Conservation (phyloP, 2,113 vertebrate genomes). For the Ceuthmochares aereus region DNA sequence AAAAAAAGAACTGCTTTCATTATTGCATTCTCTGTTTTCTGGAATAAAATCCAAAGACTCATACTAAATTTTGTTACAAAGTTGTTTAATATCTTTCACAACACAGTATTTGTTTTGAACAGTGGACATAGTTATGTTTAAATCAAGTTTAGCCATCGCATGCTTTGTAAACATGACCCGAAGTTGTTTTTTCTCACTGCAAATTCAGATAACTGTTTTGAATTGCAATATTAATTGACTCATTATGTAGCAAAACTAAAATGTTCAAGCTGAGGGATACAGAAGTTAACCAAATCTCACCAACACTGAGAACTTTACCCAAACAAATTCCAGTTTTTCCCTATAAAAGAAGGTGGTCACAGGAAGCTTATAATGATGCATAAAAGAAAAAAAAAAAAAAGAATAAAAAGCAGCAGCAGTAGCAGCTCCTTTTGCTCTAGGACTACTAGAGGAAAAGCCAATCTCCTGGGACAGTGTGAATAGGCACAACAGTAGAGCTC, state of each 20-base stretch:
- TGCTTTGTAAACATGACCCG: not conserved
- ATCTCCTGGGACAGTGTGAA: not conserved
- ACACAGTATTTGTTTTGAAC: not conserved
- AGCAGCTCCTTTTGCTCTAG: not conserved
- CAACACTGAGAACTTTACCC: not conserved
- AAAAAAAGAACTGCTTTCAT: not conserved
- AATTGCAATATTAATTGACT: not conserved
- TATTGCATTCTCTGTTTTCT: not conserved
- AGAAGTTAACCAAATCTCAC: not conserved
- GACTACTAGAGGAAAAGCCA: not conserved
- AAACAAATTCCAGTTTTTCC: not conserved
- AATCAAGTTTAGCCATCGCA: not conserved
- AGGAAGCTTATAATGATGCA: not conserved
- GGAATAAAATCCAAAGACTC: not conserved
- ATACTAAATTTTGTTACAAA: not conserved
- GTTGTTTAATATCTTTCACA: not conserved
- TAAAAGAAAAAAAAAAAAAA: not conserved
- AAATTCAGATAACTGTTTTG: not conserved
- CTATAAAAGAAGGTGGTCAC: not conserved
- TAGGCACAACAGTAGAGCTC: rapidly evolving
- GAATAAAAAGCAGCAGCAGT: not conserved
- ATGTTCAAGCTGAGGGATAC: not conserved
- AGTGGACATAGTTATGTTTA: not conserved
- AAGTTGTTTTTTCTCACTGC: not conserved
- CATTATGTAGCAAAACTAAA: not conserved